Evolutionary conservation across 2,888 invertebrate genomes (phyloP).

Genomic region (Tipula unca): DNA sequence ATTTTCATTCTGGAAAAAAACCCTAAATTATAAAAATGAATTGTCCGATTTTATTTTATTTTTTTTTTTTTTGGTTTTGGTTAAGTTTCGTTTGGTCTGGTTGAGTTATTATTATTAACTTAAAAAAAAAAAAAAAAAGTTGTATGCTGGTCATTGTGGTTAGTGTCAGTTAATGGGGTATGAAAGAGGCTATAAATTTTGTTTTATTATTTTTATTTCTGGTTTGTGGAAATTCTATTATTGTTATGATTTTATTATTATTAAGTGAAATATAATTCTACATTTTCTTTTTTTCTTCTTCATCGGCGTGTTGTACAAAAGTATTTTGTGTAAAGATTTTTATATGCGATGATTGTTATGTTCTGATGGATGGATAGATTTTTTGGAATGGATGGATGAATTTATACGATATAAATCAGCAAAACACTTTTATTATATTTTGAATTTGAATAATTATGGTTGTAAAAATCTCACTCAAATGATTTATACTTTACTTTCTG

Average conservation of each 20-base stretch:
- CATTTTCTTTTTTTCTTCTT: not conserved
- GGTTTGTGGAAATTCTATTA: conserved; percentile 14
- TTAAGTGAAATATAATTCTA: not conserved
- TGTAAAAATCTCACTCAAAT: not conserved
- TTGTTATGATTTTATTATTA: not conserved
- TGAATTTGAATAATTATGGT: not conserved
- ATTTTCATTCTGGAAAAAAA: not conserved
- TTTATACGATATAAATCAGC: not conserved
- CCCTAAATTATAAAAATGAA: conserved; percentile 14
- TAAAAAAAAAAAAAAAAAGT: not conserved
- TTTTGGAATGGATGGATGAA: not conserved
- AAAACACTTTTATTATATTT: not conserved
- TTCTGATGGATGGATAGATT: not conserved
- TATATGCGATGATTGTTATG: not conserved
- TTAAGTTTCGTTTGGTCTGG: conserved; percentile 8
- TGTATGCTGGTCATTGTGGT: conserved; percentile 14
- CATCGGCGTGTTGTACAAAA: not conserved
- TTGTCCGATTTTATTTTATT: not conserved
- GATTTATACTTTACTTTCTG: not conserved
- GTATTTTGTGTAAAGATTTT: not conserved
- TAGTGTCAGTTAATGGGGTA: conserved; percentile 14
- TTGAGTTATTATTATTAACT: conserved; percentile 14
- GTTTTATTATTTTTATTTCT: not conserved
- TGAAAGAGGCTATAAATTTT: not conserved
- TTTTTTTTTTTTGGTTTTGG: not conserved